Conservation (phyloP, 2,888 invertebrate genomes). For the Octonoba sinensis region DNA sequence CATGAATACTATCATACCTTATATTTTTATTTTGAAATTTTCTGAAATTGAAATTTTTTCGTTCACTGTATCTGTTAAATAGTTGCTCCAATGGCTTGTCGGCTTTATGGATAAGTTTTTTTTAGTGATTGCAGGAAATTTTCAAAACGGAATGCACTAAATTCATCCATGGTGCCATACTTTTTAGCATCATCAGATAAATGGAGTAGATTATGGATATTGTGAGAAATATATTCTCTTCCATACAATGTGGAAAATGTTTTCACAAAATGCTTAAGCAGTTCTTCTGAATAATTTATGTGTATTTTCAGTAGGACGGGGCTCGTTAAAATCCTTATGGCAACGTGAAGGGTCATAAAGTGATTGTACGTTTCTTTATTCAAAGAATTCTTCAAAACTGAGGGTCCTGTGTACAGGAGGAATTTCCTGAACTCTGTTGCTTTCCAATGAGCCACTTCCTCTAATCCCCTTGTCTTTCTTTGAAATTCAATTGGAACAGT, state of each 20-base stretch:
- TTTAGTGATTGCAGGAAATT: constrained; percentile 9
- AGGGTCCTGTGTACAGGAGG: constrained; percentile 67
- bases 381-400: constrained; percentile 65
- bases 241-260: background rate
- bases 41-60: no score
- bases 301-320: background rate
- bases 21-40: no score
- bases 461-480: constrained; percentile 67
- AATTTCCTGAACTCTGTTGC: constrained; percentile 68
- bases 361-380: constrained; percentile 62
- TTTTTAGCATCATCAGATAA: constrained; percentile 5
- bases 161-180: constrained; percentile 11
- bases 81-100: constrained; percentile 14
- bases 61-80: background rate
- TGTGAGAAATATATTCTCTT: background rate
- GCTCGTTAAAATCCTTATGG: constrained; percentile 62
- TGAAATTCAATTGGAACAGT: constrained; percentile 66
- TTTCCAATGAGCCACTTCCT: constrained; percentile 67
- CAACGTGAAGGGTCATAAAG: constrained; percentile 66
- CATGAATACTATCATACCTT: no score
- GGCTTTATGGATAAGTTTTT: background rate
- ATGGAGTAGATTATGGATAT: constrained; percentile 7
- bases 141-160: constrained; percentile 23
- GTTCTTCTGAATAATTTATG: constrained; percentile 4
- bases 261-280: background rate